phyloP scores from a whole-genome alignment of 2,797 vertebrate species.

The Menidia menidia region DNA sequence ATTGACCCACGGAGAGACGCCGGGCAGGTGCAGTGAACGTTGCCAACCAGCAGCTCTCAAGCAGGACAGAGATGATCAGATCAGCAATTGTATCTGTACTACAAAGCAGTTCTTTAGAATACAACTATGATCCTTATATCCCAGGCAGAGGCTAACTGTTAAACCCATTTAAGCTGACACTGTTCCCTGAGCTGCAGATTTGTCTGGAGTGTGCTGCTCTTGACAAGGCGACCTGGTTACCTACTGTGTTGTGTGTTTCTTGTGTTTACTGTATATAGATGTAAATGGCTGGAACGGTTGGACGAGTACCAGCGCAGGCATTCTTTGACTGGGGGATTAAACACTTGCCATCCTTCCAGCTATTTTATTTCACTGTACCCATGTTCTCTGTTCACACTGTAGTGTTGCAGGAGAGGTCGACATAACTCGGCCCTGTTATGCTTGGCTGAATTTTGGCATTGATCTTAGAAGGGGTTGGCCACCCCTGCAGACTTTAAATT shows the following conservation, averaged over 20 bases:
- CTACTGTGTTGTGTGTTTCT: slow-evolving; percentile 50
- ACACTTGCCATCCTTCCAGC: slow-evolving; percentile 48
- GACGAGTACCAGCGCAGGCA: slow-evolving; percentile 30
- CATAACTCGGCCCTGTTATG: slow-evolving; percentile 50
- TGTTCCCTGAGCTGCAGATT: slow-evolving; percentile 69
- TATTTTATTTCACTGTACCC: slow-evolving; percentile 47
- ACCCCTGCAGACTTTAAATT: slow-evolving; percentile 21
- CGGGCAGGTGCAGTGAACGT: slow-evolving; percentile 26
- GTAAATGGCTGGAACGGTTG: slow-evolving; percentile 35
- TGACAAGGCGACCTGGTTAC: slow-evolving; percentile 67
- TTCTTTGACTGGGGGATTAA: slow-evolving; percentile 41
- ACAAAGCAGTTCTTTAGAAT: slow-evolving; percentile 52
- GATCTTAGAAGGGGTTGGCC: slow-evolving; percentile 23
- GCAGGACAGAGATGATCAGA: slow-evolving; percentile 59
- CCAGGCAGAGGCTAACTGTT: slow-evolving; percentile 56
- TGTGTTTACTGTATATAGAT: slow-evolving; percentile 61
- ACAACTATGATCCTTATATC: slow-evolving; percentile 59
- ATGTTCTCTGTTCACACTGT: slow-evolving; percentile 48
- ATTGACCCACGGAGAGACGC: slow-evolving; percentile 52
- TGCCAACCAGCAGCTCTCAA: slow-evolving; percentile 43
- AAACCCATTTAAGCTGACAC: slow-evolving; percentile 79
- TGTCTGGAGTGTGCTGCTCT: slow-evolving; percentile 52
- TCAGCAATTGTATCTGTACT: slow-evolving; percentile 47
- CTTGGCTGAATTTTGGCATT: slow-evolving; percentile 51
- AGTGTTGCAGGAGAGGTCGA: slow-evolving; percentile 34